Evolutionary conservation across 2,113 vertebrate genomes (phyloP).

Genomic region (Gobiocypris rarus): DNA sequence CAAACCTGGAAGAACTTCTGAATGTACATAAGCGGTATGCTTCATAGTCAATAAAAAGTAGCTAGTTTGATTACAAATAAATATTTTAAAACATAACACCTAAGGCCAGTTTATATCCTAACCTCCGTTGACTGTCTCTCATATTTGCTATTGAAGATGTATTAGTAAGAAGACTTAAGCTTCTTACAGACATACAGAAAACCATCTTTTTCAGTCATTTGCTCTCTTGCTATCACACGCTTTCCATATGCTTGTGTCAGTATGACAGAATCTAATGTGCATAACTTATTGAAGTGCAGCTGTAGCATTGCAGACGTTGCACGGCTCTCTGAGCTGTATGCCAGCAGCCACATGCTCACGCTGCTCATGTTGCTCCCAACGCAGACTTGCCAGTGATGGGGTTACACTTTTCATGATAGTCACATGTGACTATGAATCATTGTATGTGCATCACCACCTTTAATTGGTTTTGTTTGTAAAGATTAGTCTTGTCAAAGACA

Average conservation of each 20-base stretch:
- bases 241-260: constrained; percentile 8
- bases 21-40: too few relatives aligned
- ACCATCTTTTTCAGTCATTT: background rate
- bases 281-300: constrained; percentile 5
- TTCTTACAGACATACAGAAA: background rate
- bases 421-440: background rate
- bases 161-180: too few relatives aligned
- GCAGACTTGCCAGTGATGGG: background rate
- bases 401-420: background rate
- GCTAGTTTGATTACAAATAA: too few relatives aligned
- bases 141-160: too few relatives aligned
- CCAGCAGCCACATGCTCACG: constrained; percentile 2
- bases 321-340: background rate
- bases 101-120: too few relatives aligned
- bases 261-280: constrained; percentile 33
- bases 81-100: too few relatives aligned
- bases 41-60: too few relatives aligned
- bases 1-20: too few relatives aligned
- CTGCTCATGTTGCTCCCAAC: constrained; percentile 20
- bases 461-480: background rate
- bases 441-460: background rate
- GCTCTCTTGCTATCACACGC: background rate
- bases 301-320: constrained; percentile 31
- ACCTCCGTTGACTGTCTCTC: too few relatives aligned
- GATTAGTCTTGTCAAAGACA: background rate